Conservation (phyloP, 2,113 vertebrate genomes). For the Geococcyx californianus region DNA sequence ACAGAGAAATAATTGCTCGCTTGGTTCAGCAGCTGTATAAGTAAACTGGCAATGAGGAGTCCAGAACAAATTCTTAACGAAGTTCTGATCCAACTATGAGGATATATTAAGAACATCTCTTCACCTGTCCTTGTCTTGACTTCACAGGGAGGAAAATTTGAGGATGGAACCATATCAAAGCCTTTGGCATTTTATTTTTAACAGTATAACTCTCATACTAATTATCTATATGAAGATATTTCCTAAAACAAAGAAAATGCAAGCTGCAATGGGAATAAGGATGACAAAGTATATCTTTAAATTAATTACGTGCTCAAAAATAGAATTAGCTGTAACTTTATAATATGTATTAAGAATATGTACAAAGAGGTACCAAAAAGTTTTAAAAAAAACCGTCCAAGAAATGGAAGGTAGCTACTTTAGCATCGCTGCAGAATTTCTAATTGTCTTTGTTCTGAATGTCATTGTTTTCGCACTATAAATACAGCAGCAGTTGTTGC, state of each 20-base stretch:
- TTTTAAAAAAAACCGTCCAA: neutral
- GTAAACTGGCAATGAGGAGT: neutral
- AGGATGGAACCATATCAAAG: accelerated
- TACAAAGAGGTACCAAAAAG: neutral
- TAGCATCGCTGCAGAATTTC: neutral
- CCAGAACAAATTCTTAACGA: neutral
- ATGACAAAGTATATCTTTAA: too few species aligned
- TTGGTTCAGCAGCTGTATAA: neutral
- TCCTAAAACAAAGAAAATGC: neutral
- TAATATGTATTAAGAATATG: too few species aligned
- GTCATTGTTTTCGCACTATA: neutral
- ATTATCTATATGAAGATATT: neutral
- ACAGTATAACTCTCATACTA: neutral
- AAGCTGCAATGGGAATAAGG: neutral
- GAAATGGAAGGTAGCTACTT: neutral
- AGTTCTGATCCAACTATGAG: neutral
- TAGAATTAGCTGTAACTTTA: too few species aligned
- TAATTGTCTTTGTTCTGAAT: neutral
- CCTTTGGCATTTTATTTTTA: neutral
- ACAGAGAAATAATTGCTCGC: neutral
- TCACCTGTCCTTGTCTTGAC: neutral
- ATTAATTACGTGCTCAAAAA: too few species aligned
- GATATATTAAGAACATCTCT: neutral
- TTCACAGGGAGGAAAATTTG: neutral
- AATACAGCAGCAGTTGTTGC: neutral